Conservation (phyloP, 2,888 invertebrate genomes). For the Chrysopilus asiliformis region DNA sequence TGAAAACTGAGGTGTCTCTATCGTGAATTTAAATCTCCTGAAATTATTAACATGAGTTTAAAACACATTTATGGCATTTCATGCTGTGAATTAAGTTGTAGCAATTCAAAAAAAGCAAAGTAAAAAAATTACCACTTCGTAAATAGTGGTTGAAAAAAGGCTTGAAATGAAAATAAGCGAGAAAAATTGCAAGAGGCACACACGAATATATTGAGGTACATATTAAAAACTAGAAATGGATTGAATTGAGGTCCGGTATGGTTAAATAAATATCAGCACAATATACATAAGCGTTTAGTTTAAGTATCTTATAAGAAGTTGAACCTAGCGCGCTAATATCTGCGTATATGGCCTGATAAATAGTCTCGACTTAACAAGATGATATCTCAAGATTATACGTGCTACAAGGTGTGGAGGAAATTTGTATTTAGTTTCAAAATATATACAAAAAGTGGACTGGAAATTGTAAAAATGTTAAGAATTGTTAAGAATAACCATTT, state of each 20-base stretch:
- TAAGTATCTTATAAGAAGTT: not conserved
- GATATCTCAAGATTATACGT: conserved; percentile 20
- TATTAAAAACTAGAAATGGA: not conserved
- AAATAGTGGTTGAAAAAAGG: not conserved
- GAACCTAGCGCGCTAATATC: not conserved
- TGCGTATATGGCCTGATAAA: conserved; percentile 12
- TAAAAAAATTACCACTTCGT: not conserved
- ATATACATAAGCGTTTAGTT: no score
- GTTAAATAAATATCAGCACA: conserved; percentile 1
- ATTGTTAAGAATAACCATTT: no score
- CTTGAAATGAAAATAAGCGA: not conserved
- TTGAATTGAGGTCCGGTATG: not conserved
- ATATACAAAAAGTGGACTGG: no score
- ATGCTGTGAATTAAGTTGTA: conserved; percentile 34
- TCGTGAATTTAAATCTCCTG: conserved; percentile 17
- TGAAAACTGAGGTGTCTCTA: conserved; percentile 1
- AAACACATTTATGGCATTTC: conserved; percentile 34
- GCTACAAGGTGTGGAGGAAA: conserved; percentile 16
- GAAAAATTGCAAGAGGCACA: not conserved
- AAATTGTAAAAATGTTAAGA: no score
- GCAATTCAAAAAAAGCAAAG: conserved; percentile 6
- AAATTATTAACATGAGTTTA: conserved; percentile 35
- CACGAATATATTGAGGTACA: not conserved
- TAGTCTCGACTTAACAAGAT: conserved; percentile 20
- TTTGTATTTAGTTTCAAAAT: conserved; percentile 13